phyloP scores from a whole-genome alignment of 2,888 invertebrate genomes.

The Odontomyia ornata region DNA sequence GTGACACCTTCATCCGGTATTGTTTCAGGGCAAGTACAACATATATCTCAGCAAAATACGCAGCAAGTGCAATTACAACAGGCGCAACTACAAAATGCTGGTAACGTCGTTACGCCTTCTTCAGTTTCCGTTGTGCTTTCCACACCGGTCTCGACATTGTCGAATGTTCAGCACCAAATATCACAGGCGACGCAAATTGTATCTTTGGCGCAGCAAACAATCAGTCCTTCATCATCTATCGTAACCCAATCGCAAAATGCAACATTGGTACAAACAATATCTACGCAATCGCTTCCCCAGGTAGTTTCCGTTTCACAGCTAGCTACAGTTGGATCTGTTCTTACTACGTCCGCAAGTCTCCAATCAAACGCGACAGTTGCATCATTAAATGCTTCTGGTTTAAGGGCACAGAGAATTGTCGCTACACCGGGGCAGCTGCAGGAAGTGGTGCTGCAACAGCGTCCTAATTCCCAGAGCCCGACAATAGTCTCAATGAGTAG shows the following conservation, averaged over 20 bases:
- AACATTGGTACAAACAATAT: constrained; percentile 61
- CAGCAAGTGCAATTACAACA: constrained; percentile 58
- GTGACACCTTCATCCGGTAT: constrained; percentile 58
- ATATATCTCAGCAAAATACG: constrained; percentile 59
- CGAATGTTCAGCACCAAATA: constrained; percentile 56
- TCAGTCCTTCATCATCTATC: constrained; percentile 56
- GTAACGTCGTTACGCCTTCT: constrained; percentile 55
- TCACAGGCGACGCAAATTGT: constrained; percentile 58
- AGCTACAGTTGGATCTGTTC: constrained; percentile 61
- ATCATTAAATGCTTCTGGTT: constrained; percentile 59
- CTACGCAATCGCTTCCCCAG: constrained; percentile 60
- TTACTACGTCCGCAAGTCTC: constrained; percentile 61
- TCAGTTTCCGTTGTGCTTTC: constrained; percentile 64
- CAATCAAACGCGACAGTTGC: constrained; percentile 60
- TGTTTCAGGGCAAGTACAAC: constrained; percentile 65
- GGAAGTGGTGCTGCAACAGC: constrained; percentile 62
- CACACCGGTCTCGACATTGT: constrained; percentile 60
- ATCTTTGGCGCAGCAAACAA: constrained; percentile 60
- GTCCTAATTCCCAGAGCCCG: constrained; percentile 60
- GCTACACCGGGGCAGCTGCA: constrained; percentile 59
- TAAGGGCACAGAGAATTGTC: constrained; percentile 62
- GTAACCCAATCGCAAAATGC: constrained; percentile 53
- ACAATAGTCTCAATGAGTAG: constrained; percentile 63
- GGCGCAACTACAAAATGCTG: constrained; percentile 55
- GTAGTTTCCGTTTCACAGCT: constrained; percentile 64